Evolutionary conservation across 1,140 invertebrate genomes (phyloP).

Genomic region (Drosophila pachea): DNA sequence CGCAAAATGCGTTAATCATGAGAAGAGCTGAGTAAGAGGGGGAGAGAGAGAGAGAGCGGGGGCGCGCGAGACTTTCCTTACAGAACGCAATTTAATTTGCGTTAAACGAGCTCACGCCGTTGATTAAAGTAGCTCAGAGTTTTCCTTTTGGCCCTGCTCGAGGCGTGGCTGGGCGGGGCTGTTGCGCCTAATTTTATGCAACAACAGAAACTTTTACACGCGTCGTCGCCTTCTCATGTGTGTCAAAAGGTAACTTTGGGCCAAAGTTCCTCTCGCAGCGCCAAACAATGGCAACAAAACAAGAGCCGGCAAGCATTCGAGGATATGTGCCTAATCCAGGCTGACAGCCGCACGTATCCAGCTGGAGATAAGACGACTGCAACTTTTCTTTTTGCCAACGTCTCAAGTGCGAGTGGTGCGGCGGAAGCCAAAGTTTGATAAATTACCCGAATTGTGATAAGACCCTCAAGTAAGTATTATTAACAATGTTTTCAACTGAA

Average conservation of each 20-base stretch:
- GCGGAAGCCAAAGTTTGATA: slow-evolving; percentile 40
- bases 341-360: slow-evolving; percentile 62
- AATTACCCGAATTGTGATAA: slow-evolving; percentile 16
- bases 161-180: neutral
- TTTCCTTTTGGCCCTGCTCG: slow-evolving; percentile 3
- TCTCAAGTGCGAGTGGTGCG: slow-evolving; percentile 9
- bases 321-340: slow-evolving; percentile 68
- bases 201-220: slow-evolving; percentile 70
- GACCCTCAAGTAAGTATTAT: neutral
- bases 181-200: slow-evolving; percentile 63
- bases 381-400: slow-evolving; percentile 38
- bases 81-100: slow-evolving; percentile 71
- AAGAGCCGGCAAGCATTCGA: slow-evolving; percentile 52
- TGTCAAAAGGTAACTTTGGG: slow-evolving; percentile 65
- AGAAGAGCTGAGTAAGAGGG: slow-evolving; percentile 44
- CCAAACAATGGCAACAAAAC: slow-evolving; percentile 50
- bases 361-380: slow-evolving; percentile 65
- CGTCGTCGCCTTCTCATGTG: slow-evolving; percentile 61
- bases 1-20: slow-evolving; percentile 74
- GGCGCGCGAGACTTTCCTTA: slow-evolving; percentile 28
- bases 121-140: slow-evolving; percentile 64
- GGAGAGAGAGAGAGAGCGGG: no score
- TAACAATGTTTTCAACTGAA: neutral
- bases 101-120: slow-evolving; percentile 73
- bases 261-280: slow-evolving; percentile 44